Evolutionary conservation across 2,113 vertebrate species (phyloP).

Genomic region (Polypterus senegalus): DNA sequence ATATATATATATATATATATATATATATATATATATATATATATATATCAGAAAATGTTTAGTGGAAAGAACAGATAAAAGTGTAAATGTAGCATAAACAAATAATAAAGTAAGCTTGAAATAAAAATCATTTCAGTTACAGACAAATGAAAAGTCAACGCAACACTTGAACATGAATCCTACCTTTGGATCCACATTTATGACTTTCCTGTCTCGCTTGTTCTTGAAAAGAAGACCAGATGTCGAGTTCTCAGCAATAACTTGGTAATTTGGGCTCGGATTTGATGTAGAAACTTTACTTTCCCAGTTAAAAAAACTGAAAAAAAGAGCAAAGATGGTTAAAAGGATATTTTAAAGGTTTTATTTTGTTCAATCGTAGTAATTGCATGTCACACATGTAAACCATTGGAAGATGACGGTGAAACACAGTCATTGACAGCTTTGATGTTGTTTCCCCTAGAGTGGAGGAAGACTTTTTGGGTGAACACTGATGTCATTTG

Average conservation of each 20-base stretch:
- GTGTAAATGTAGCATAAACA: background rate
- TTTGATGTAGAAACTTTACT: slow-evolving; percentile 50
- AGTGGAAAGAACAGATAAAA: too few relatives aligned
- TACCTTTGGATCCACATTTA: slow-evolving; percentile 72
- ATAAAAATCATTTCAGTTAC: background rate
- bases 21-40: too few relatives aligned
- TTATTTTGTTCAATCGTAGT: too few relatives aligned
- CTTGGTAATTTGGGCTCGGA: slow-evolving; percentile 65
- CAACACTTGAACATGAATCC: slow-evolving; percentile 6
- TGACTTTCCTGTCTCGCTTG: slow-evolving; percentile 59
- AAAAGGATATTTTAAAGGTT: background rate
- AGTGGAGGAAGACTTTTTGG: too few relatives aligned
- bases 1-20: too few relatives aligned
- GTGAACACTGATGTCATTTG: too few relatives aligned
- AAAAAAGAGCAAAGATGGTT: slow-evolving; percentile 18
- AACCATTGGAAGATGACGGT: too few relatives aligned
- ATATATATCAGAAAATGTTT: too few relatives aligned
- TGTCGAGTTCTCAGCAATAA: slow-evolving; percentile 52
- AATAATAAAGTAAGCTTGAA: background rate
- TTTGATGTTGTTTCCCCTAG: too few relatives aligned
- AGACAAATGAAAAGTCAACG: slow-evolving; percentile 2
- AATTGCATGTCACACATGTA: too few relatives aligned
- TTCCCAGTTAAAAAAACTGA: slow-evolving; percentile 78
- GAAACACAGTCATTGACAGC: too few relatives aligned
- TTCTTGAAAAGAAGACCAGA: slow-evolving; percentile 67